Percentiles rank a stretch among this genome's conserved stretches.
These are phyloP conservation scores for Epizoanthus scotinus DNA, from an alignment of 92 coral and sea anemone species.

Conservation along the genomic window DNA sequence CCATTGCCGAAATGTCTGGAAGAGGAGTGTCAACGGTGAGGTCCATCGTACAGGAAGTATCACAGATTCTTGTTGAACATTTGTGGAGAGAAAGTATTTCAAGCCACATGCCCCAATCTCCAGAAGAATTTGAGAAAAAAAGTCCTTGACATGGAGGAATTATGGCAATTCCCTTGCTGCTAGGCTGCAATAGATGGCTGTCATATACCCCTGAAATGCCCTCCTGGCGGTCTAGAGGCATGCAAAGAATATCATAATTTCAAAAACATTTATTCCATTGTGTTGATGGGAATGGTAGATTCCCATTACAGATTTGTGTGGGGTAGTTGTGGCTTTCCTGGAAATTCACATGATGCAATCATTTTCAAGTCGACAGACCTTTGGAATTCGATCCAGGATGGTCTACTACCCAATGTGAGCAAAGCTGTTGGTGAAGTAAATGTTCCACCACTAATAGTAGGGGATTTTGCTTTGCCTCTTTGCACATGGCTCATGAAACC, in stretches of 20 bases:
- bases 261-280: slow-evolving; percentile 59
- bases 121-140: slow-evolving; percentile 38
- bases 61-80: slow-evolving; percentile 35
- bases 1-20: slow-evolving; percentile 58
- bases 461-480: slow-evolving; percentile 37
- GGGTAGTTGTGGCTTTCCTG: slow-evolving; percentile 71
- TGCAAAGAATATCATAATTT: slow-evolving; percentile 69
- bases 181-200: slow-evolving; percentile 53
- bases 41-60: slow-evolving; percentile 46
- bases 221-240: slow-evolving; percentile 62
- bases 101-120: slow-evolving; percentile 28
- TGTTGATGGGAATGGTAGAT: slow-evolving; percentile 65
- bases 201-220: slow-evolving; percentile 53
- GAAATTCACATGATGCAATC: slow-evolving; percentile 65
- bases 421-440: slow-evolving; percentile 27
- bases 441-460: slow-evolving; percentile 37
- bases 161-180: slow-evolving; percentile 58
- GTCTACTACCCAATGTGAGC: slow-evolving; percentile 13
- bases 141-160: slow-evolving; percentile 54
- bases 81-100: slow-evolving; percentile 46
- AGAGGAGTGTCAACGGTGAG: slow-evolving; percentile 47
- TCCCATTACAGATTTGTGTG: slow-evolving; percentile 64
- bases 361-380: slow-evolving; percentile 63
- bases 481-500: slow-evolving; percentile 38
- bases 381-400: slow-evolving; percentile 34